Base-by-base conservation (phyloP, 2,888 invertebrate genomes). In the Drepana falcataria region DNA sequence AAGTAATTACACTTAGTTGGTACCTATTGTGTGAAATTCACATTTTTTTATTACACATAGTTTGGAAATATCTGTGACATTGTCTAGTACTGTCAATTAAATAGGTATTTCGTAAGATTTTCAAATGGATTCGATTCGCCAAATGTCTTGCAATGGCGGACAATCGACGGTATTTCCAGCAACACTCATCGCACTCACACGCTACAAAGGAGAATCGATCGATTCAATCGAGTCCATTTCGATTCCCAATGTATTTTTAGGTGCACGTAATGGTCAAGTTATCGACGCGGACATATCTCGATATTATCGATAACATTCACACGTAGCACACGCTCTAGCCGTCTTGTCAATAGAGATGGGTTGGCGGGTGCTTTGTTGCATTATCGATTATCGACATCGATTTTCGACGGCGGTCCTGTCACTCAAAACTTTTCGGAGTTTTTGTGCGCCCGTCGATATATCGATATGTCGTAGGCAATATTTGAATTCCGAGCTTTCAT, bases 321-420 rank as follows among this genome's bases (percentile, higher is more conserved):
- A 90, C 90, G 81, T 88, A 84, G 88, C 88, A 88, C 90, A 90
- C 90, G 89, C 87, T 85, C 83, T 73, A 73, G 75, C 77, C 76
- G 66, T 66, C 80, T 75, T 85, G 87, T 87, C 86, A 83, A 81
- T 87, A 87, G 85, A 80, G 84, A 79, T 83, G 83, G 79, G 80
- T 73, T 73, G 84, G 85, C 86, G 86, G 85, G 78, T 79, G 85
- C 88, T 87, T 88, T 88, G 88, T 86, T 77, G 74, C 73, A 59
- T 73, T 85, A 83, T 83, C 88, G 80, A 79, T 73, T 82, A 84
- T 87, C 86, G 86, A 85, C 82, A 86, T 86, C 83, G 83, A 81
- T 83, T 85, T 83, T 83, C 81, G 80, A 79, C 73, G 89, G 91
- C 90, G 90, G 90, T 87, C 91, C 87, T 80, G 91, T 90, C 91